A percentile compares a stretch with the other conserved stretches of the same genome.
Conservation (phyloP, 2,797 vertebrate genomes). For the Labroides dimidiatus region DNA sequence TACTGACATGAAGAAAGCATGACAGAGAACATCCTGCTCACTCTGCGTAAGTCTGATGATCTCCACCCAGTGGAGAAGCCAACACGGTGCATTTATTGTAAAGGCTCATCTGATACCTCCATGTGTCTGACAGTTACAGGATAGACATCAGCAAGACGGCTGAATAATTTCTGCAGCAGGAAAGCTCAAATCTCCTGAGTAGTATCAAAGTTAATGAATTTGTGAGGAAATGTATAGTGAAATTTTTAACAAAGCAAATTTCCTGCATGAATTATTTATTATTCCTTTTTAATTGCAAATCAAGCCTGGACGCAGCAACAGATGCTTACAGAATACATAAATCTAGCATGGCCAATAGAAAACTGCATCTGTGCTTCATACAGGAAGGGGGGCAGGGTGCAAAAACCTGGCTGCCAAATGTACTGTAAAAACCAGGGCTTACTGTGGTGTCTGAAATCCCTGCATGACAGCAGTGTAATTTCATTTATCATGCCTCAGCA, state of each 20-base stretch:
- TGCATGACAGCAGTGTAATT: slow-evolving; percentile 68
- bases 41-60: slow-evolving; percentile 20
- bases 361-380: slow-evolving; percentile 44
- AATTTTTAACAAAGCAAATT: slow-evolving; percentile 24
- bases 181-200: slow-evolving; percentile 1
- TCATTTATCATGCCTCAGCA: slow-evolving; percentile 68
- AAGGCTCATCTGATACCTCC: slow-evolving; percentile 30
- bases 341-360: slow-evolving; percentile 30
- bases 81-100: slow-evolving; percentile 2
- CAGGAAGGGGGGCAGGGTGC: background rate
- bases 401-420: slow-evolving; percentile 23
- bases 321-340: slow-evolving; percentile 55
- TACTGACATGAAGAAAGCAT: slow-evolving; percentile 4
- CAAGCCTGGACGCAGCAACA: slow-evolving; percentile 47
- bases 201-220: slow-evolving; percentile 4
- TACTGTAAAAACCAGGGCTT: slow-evolving; percentile 39
- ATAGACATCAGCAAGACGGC: slow-evolving; percentile 12
- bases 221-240: slow-evolving; percentile 25
- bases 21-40: slow-evolving; percentile 31
- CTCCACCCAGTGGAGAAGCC: slow-evolving; percentile 62
- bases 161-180: background rate
- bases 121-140: slow-evolving; percentile 2
- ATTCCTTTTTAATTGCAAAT: slow-evolving; percentile 49
- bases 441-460: slow-evolving; percentile 47
- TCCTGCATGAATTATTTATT: slow-evolving; percentile 20